These are phyloP conservation scores for Teinopalpus imperialis DNA, from an alignment of 2,888 invertebrate species.

Conservation along the genomic window DNA sequence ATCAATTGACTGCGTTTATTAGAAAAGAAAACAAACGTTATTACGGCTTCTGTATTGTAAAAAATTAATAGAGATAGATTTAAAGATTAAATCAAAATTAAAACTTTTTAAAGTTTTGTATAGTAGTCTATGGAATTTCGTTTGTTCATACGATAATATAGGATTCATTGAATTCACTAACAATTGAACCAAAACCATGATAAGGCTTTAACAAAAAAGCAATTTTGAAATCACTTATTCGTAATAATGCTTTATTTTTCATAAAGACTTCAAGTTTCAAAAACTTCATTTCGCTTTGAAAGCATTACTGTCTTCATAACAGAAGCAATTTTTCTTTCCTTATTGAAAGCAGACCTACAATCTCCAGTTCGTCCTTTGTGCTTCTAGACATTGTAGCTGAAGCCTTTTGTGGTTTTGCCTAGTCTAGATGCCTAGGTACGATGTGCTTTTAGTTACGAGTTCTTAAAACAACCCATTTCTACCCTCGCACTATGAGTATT, in stretches of 20 bases:
- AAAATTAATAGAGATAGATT: no score
- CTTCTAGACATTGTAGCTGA: conserved; percentile 53
- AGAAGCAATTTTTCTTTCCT: conserved; percentile 36
- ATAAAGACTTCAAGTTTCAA: conserved; percentile 17
- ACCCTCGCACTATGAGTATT: conserved; percentile 35
- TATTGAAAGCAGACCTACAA: conserved; percentile 40
- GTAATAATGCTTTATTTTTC: conserved; percentile 10
- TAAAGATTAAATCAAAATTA: no score
- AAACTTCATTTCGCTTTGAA: conserved; percentile 23
- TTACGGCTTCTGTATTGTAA: no score
- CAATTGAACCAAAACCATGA: no score
- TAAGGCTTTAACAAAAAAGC: neutral
- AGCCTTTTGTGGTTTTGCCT: conserved; percentile 68
- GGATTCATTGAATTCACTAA: no score
- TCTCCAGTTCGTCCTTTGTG: conserved; percentile 44
- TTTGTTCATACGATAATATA: no score
- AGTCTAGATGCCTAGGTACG: conserved; percentile 42
- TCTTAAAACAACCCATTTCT: conserved; percentile 57
- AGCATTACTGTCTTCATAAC: conserved; percentile 26
- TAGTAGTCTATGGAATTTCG: no score
- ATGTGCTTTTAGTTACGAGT: conserved; percentile 63
- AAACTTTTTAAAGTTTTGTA: no score
- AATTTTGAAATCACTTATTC: conserved; percentile 10
- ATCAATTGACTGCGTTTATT: no score
- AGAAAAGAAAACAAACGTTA: no score